A percentile compares a stretch with the other conserved stretches of the same genome.
Evolutionary conservation across 2,888 invertebrate species (phyloP).

Genomic region (Chloromyia formosa): DNA sequence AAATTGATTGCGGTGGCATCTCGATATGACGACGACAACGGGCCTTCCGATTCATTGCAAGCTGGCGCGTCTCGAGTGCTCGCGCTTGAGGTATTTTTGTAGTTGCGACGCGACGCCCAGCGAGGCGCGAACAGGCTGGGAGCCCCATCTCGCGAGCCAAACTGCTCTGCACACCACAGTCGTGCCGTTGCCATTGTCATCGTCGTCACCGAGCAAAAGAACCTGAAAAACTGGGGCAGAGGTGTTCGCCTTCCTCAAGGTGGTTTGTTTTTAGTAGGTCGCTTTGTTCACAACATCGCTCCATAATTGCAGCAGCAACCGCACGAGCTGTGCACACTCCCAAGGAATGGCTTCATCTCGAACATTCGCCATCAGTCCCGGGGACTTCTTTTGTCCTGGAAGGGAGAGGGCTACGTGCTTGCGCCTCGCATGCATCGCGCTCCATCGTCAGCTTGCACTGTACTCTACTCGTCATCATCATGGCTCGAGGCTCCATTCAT

Average conservation of each 20-base stretch:
- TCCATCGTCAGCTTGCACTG: too few species aligned
- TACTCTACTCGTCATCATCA: background rate
- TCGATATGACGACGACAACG: too few species aligned
- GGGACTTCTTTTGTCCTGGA: background rate
- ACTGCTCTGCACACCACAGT: constrained; percentile 5
- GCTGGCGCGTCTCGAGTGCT: constrained; percentile 24
- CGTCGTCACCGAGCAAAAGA: constrained; percentile 23
- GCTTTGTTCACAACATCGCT: background rate
- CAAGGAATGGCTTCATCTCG: constrained; percentile 13
- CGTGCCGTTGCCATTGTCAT: too few species aligned
- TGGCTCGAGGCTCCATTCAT: constrained; percentile 13
- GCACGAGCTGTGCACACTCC: background rate
- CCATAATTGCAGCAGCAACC: background rate
- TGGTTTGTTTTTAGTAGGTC: constrained; percentile 30
- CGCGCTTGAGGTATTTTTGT: constrained; percentile 20
- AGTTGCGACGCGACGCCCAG: background rate
- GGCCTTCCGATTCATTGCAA: background rate
- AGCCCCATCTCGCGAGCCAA: background rate
- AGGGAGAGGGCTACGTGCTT: background rate
- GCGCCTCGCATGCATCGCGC: too few species aligned
- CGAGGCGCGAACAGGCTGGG: constrained; percentile 18
- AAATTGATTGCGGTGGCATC: background rate
- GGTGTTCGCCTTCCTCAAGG: constrained; percentile 40
- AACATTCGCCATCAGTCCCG: background rate
- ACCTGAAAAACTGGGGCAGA: constrained; percentile 42